These are phyloP conservation scores for Phataginus tetradactyla DNA, from an alignment of 2,797 vertebrate species.

Conservation along the genomic window DNA sequence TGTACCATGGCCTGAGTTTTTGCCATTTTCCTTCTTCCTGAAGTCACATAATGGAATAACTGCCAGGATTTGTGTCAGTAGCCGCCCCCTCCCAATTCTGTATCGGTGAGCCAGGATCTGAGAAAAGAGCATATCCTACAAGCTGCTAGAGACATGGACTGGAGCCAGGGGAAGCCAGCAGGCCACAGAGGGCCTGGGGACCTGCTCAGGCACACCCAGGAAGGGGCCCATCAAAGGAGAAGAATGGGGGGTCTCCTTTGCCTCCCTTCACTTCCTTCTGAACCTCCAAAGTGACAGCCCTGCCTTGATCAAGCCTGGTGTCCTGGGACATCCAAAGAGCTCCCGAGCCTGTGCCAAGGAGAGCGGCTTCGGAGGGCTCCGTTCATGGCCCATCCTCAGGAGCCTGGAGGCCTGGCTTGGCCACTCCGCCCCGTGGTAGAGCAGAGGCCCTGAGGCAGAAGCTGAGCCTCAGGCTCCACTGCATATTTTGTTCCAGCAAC, in stretches of 20 bases:
- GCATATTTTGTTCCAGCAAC: constrained; percentile 66
- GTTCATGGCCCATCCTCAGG: not conserved
- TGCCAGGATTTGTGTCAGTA: not conserved
- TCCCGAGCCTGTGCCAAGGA: not conserved
- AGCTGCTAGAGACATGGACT: not conserved
- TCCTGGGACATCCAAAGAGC: constrained; percentile 22
- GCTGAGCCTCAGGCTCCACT: not conserved
- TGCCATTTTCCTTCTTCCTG: not conserved
- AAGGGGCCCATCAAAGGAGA: constrained; percentile 36
- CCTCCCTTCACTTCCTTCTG: constrained; percentile 63
- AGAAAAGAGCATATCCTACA: not conserved
- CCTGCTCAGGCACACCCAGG: not conserved
- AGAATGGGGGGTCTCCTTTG: not conserved
- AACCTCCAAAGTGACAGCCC: constrained; percentile 61
- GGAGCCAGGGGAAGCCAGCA: not conserved
- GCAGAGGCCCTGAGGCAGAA: not conserved
- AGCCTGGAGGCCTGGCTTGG: not conserved
- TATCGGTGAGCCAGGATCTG: not conserved
- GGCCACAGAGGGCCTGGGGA: not conserved
- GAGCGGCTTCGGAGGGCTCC: not conserved
- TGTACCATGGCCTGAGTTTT: not conserved
- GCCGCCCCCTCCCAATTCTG: not conserved
- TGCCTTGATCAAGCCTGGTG: constrained; percentile 61
- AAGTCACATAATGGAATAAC: constrained; percentile 13
- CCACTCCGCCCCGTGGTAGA: not conserved